A percentile compares a stretch with the other conserved stretches of the same genome.
Evolutionary conservation across 2,797 vertebrate genomes (phyloP).

Genomic region (Triplophysa bombifrons): DNA sequence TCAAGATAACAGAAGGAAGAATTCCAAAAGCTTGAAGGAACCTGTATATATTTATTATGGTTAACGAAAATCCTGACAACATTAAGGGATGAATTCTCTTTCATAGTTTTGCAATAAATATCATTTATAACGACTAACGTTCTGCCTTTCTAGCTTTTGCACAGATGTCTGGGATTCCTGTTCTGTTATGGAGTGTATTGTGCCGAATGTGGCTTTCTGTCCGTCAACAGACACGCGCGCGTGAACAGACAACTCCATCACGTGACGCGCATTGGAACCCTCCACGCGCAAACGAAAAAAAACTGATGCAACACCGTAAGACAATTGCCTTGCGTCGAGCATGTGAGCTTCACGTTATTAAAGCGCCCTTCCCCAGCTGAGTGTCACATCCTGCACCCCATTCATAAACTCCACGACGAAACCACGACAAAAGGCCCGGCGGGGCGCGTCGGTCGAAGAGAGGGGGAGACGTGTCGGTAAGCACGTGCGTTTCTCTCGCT

Average conservation of each 20-base stretch:
- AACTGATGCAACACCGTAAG: slow-evolving; percentile 31
- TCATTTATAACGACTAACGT: background rate
- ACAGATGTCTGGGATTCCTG: background rate
- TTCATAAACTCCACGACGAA: slow-evolving; percentile 25
- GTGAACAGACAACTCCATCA: background rate
- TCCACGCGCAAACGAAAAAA: background rate
- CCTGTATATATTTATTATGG: background rate
- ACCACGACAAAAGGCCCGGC: slow-evolving; percentile 26
- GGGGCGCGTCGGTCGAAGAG: background rate
- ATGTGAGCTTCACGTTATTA: slow-evolving; percentile 20
- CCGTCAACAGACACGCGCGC: slow-evolving; percentile 26
- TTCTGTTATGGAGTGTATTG: background rate
- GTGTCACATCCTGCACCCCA: slow-evolving; percentile 33
- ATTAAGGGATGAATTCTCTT: no score
- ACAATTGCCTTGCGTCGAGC: slow-evolving; percentile 24
- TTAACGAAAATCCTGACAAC: background rate
- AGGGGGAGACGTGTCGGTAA: slow-evolving; percentile 49
- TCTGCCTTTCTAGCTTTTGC: background rate
- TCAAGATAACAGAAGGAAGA: background rate
- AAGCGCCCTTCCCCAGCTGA: slow-evolving; percentile 25
- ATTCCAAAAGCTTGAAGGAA: background rate
- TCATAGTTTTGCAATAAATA: background rate
- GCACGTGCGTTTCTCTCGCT: slow-evolving; percentile 35
- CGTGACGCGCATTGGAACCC: slow-evolving; percentile 14
- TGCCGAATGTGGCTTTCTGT: slow-evolving; percentile 14